These are phyloP conservation scores for Drosophila navojoa DNA, from an alignment of 1,140 invertebrate species.

Conservation along the genomic window DNA sequence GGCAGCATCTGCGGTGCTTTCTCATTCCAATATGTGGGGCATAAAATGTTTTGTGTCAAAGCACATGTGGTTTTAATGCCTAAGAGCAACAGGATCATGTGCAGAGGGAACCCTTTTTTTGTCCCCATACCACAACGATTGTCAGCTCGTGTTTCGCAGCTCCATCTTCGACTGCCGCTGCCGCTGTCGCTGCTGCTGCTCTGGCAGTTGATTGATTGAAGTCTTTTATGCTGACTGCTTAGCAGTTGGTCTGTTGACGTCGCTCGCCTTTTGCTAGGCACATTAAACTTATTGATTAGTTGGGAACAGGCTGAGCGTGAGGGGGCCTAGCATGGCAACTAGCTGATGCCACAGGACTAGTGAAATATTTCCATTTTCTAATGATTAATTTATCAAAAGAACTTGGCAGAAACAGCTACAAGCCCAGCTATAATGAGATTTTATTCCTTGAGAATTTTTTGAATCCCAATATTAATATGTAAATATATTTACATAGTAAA, in stretches of 20 bases:
- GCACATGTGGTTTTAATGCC: conserved; percentile 74
- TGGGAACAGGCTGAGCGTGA: conserved; percentile 1
- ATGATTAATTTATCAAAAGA: conserved; percentile 60
- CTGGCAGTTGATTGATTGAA: conserved; percentile 77
- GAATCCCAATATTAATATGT: too few relatives aligned
- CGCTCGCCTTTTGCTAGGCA: conserved; percentile 36
- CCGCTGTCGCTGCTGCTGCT: conserved; percentile 67
- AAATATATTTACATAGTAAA: too few relatives aligned
- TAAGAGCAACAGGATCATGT: conserved; percentile 26
- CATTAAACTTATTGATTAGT: conserved; percentile 68
- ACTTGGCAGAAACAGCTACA: neutral
- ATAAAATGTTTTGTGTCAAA: conserved; percentile 58
- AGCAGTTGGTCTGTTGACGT: conserved; percentile 31
- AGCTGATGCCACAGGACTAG: neutral
- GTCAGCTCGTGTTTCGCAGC: neutral
- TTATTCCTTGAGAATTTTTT: too few relatives aligned
- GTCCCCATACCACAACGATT: conserved; percentile 20
- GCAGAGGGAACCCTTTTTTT: conserved; percentile 27
- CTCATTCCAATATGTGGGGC: conserved; percentile 38
- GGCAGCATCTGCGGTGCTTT: neutral
- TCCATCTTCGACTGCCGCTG: conserved; percentile 34
- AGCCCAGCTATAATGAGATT: neutral
- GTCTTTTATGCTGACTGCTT: conserved; percentile 33
- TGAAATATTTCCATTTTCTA: conserved; percentile 67
- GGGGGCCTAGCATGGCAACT: conserved; percentile 9